A percentile compares a stretch with the other conserved stretches of the same genome.
Evolutionary conservation across 2,113 vertebrate species (phyloP).

Genomic region (Brachionichthys hirsutus): DNA sequence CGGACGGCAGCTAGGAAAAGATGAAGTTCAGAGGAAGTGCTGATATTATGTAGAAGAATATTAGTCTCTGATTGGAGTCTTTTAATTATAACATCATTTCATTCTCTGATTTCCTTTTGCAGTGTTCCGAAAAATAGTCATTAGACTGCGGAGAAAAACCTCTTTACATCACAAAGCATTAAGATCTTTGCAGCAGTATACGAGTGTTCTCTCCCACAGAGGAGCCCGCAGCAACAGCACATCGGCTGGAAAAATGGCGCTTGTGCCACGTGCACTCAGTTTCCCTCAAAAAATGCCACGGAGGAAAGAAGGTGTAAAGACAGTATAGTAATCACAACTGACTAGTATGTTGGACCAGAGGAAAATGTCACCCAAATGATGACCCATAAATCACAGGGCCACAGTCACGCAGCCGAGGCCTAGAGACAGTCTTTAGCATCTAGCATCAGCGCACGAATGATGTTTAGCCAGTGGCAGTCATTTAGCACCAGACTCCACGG

Average conservation of each 20-base stretch:
- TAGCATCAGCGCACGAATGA: constrained; percentile 52
- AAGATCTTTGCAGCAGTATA: constrained; percentile 13
- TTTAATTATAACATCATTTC: not conserved
- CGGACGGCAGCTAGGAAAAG: constrained; percentile 10
- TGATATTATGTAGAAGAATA: not conserved
- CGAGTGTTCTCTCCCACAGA: constrained; percentile 24
- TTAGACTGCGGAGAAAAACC: constrained; percentile 11
- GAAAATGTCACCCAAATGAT: constrained; percentile 62
- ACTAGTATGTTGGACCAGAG: constrained; percentile 48
- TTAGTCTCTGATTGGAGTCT: not conserved
- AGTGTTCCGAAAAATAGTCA: constrained; percentile 13
- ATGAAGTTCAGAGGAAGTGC: not conserved
- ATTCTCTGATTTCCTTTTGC: not conserved
- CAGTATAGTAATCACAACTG: constrained; percentile 39
- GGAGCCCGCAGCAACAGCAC: constrained; percentile 31
- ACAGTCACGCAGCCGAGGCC: constrained; percentile 54
- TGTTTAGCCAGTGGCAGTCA: constrained; percentile 51
- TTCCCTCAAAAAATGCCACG: constrained; percentile 20
- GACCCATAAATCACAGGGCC: constrained; percentile 66
- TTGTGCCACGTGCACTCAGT: constrained; percentile 1
- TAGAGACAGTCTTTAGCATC: constrained; percentile 59
- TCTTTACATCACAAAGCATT: constrained; percentile 16
- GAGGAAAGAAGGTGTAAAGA: constrained; percentile 48
- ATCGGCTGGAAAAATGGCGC: constrained; percentile 20
- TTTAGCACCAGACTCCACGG: constrained; percentile 71